These are phyloP conservation scores for Diplogasteroides magnus DNA, from an alignment of 1,140 invertebrate genomes.

Conservation along the genomic window DNA sequence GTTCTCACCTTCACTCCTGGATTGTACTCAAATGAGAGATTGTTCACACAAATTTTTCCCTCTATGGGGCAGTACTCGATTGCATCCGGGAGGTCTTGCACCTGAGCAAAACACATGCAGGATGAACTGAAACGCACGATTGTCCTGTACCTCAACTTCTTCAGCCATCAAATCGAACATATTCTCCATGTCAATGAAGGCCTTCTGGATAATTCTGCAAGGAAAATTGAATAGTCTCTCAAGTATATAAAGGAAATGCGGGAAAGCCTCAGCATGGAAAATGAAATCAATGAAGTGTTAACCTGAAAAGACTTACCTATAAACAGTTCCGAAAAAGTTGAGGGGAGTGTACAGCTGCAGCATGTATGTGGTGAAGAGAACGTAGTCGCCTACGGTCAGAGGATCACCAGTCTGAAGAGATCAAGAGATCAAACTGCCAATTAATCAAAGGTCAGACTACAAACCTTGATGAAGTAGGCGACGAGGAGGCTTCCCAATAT, in stretches of 20 bases:
- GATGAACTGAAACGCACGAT: too few relatives aligned
- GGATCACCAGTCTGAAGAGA: not conserved
- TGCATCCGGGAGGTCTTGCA: too few relatives aligned
- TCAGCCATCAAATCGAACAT: conserved; percentile 3
- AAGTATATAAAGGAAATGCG: too few relatives aligned
- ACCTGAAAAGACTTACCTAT: too few relatives aligned
- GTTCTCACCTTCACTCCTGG: too few relatives aligned
- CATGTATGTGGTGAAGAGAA: conserved; percentile 12
- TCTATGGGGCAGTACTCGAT: not conserved
- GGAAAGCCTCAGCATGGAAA: too few relatives aligned
- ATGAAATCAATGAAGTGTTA: too few relatives aligned
- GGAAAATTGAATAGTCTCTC: too few relatives aligned
- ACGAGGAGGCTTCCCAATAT: not conserved
- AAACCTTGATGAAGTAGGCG: not conserved
- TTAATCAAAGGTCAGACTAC: conserved; percentile 54
- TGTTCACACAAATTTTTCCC: not conserved
- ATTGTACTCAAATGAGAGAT: conserved; percentile 7
- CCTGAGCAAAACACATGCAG: too few relatives aligned
- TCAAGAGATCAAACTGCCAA: too few relatives aligned
- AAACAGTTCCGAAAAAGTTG: conserved; percentile 2
- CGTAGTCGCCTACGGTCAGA: conserved; percentile 11
- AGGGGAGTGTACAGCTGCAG: conserved; percentile 1
- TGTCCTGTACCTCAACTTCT: not conserved
- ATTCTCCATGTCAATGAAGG: conserved; percentile 13
- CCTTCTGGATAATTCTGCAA: conserved; percentile 8